phyloP scores from a whole-genome alignment of 2,888 invertebrate species.

The Taenaris catops region DNA sequence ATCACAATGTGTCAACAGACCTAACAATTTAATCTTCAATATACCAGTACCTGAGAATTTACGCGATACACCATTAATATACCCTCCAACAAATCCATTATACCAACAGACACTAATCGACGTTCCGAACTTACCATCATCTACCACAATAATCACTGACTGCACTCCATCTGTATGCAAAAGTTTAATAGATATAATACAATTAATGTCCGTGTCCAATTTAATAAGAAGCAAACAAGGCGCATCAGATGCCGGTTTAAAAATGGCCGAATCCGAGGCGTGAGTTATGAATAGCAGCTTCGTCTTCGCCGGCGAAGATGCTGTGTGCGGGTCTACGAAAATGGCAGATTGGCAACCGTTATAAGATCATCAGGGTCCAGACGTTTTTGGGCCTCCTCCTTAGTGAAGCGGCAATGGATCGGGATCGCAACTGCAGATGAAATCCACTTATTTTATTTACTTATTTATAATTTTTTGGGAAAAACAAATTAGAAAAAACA shows the following conservation, averaged over 20 bases:
- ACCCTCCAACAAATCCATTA: slow-evolving; percentile 25
- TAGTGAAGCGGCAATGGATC: no score
- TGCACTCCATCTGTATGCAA: slow-evolving; percentile 55
- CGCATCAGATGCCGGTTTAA: slow-evolving; percentile 36
- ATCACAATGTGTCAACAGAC: slow-evolving; percentile 35
- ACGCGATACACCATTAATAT: slow-evolving; percentile 30
- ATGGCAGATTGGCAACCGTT: no score
- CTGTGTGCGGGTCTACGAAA: no score
- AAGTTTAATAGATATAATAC: slow-evolving; percentile 52
- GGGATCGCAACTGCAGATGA: no score
- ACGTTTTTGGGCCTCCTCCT: no score
- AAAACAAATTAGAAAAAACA: no score
- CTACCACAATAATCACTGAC: slow-evolving; percentile 51
- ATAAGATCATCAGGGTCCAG: no score
- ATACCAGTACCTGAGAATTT: slow-evolving; percentile 26
- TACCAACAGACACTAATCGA: slow-evolving; percentile 7
- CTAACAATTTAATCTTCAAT: slow-evolving; percentile 29
- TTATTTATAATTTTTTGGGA: no score
- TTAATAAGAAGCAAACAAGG: slow-evolving; percentile 43
- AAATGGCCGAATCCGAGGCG: slow-evolving; percentile 43
- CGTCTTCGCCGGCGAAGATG: no score
- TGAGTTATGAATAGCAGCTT: no score
- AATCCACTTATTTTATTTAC: no score
- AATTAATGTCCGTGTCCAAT: slow-evolving; percentile 54
- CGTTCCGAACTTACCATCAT: slow-evolving; percentile 12